phyloP scores from a whole-genome alignment of 2,113 vertebrate genomes.

The Anoplopoma fimbria region DNA sequence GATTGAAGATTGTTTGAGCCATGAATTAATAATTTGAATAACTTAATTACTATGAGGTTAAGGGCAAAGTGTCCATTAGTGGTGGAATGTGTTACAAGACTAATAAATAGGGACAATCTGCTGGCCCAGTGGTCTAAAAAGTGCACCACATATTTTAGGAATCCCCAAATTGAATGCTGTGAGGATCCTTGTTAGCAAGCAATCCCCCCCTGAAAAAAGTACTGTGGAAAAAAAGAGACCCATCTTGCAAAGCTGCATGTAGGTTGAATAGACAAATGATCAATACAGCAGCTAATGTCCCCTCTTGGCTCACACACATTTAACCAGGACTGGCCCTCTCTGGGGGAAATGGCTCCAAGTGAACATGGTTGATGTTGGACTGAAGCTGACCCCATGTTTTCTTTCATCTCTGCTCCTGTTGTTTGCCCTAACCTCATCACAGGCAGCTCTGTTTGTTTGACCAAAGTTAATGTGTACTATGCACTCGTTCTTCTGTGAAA shows the following conservation, averaged over 20 bases:
- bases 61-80: constrained; percentile 31
- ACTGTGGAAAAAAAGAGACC: constrained; percentile 3
- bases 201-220: neutral
- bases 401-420: constrained; percentile 66
- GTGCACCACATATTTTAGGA: neutral
- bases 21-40: constrained; percentile 67
- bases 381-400: constrained; percentile 52
- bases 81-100: constrained; percentile 40
- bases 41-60: constrained; percentile 45
- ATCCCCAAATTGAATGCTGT: neutral
- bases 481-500: constrained; percentile 58
- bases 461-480: constrained; percentile 53
- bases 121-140: constrained; percentile 24
- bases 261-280: constrained; percentile 6
- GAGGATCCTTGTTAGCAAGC: neutral
- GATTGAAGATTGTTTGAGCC: constrained; percentile 28
- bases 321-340: constrained; percentile 22
- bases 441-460: constrained; percentile 60
- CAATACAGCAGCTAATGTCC: constrained; percentile 8
- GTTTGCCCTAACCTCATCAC: constrained; percentile 62
- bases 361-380: constrained; percentile 42
- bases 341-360: constrained; percentile 25
- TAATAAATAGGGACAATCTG: neutral
- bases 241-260: neutral
- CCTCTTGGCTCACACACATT: constrained; percentile 38